Percentiles rank a stretch among this genome's conserved stretches.
phyloP scores from a whole-genome alignment of 2,113 vertebrate genomes.

The Pao palembangensis region DNA sequence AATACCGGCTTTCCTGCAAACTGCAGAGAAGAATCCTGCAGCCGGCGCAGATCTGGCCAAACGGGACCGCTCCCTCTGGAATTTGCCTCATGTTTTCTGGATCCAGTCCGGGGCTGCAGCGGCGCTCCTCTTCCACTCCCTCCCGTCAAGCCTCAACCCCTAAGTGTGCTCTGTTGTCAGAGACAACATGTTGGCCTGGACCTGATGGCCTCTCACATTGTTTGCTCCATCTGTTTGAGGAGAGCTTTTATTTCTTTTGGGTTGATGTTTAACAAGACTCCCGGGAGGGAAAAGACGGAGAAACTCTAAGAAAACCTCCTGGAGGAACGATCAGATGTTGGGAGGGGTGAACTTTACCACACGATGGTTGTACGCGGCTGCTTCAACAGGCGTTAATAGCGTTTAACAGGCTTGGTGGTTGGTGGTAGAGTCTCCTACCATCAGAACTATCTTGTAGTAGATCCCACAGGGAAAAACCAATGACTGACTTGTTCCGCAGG shows the following conservation, averaged over 20 bases:
- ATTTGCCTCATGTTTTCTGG: conserved; percentile 11
- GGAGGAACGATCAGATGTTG: conserved; percentile 3
- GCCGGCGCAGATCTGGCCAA: neutral
- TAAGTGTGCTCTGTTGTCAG: conserved; percentile 57
- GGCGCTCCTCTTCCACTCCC: conserved; percentile 51
- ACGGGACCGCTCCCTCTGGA: conserved; percentile 6
- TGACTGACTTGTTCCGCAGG: conserved; percentile 32
- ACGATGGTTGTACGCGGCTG: too few relatives aligned
- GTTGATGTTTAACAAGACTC: conserved; percentile 52
- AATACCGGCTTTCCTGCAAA: conserved; percentile 8
- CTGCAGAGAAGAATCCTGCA: conserved; percentile 12
- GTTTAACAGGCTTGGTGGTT: too few relatives aligned
- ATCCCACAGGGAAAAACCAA: too few relatives aligned
- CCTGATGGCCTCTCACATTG: conserved; percentile 46
- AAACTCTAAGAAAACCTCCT: conserved; percentile 18
- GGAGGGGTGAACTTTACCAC: too few relatives aligned
- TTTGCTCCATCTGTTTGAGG: conserved; percentile 53
- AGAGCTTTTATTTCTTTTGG: conserved; percentile 10
- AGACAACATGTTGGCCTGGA: conserved; percentile 47
- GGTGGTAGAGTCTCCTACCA: too few relatives aligned
- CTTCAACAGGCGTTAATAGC: too few relatives aligned
- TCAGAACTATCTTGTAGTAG: too few relatives aligned
- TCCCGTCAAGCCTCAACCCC: conserved; percentile 24
- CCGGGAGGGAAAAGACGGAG: conserved; percentile 24
- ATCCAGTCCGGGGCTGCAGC: conserved; percentile 21